Percentiles rank a stretch among this genome's conserved stretches.
Conservation (phyloP, 1,140 invertebrate species). For the Drosophila ficusphila region DNA sequence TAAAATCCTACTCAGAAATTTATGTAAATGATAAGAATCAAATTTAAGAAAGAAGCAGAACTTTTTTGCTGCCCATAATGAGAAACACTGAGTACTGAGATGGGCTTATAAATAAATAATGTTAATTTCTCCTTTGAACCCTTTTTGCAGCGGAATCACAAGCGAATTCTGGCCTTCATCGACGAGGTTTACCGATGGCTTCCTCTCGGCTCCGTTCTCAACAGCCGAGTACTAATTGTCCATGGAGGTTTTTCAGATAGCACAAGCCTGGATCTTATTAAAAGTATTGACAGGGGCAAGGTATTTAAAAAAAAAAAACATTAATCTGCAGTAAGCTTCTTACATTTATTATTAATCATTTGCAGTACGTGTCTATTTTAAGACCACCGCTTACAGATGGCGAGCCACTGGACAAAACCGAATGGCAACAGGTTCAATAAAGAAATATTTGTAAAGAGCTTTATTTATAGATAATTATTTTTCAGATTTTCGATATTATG, state of each 20-base stretch:
- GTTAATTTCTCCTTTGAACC: neutral
- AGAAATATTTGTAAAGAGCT: too few relatives aligned
- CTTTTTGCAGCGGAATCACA: conserved; percentile 86
- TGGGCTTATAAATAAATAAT: too few relatives aligned
- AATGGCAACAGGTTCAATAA: conserved; percentile 94
- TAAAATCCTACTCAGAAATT: too few relatives aligned
- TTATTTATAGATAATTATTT: neutral
- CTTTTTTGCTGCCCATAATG: too few relatives aligned
- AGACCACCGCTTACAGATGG: conserved; percentile 89
- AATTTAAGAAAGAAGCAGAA: too few relatives aligned
- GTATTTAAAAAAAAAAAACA: too few relatives aligned
- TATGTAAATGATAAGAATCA: neutral
- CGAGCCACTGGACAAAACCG: conserved; percentile 89
- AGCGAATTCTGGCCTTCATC: conserved; percentile 90
- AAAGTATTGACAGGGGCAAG: conserved; percentile 91
- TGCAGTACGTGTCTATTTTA: conserved; percentile 92
- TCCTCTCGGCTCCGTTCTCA: conserved; percentile 94
- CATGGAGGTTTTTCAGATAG: conserved; percentile 95
- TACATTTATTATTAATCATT: neutral
- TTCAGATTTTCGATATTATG: conserved; percentile 93
- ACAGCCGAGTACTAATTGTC: conserved; percentile 93
- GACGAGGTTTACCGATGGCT: conserved; percentile 95
- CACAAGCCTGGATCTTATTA: conserved; percentile 91
- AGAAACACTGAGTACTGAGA: too few relatives aligned
- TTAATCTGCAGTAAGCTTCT: neutral